Evolutionary conservation across 2,888 invertebrate species (phyloP).

Genomic region (Habroteleia sp.): DNA sequence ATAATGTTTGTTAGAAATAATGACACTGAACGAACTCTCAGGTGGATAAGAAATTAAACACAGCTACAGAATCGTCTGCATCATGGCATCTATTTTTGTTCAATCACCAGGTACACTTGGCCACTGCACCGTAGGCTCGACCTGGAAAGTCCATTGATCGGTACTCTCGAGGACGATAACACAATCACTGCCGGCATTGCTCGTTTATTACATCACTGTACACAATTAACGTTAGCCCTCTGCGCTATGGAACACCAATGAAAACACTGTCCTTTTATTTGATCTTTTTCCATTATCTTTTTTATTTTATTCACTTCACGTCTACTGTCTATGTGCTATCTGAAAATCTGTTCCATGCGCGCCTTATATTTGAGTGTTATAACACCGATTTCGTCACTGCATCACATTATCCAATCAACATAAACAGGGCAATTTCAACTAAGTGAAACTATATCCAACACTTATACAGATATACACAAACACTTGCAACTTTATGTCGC

Average conservation of each 20-base stretch:
- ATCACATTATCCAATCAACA: conserved; percentile 32
- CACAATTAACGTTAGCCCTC: conserved; percentile 71
- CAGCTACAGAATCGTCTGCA: conserved; percentile 72
- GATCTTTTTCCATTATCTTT: neutral
- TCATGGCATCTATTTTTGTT: conserved; percentile 79
- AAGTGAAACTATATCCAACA: conserved; percentile 49
- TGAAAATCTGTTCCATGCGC: conserved; percentile 8
- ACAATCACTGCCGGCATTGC: conserved; percentile 72
- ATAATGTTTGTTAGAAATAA: conserved; percentile 5
- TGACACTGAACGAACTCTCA: conserved; percentile 45
- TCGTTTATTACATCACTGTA: conserved; percentile 78
- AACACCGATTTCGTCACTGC: conserved; percentile 35
- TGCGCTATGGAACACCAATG: conserved; percentile 66
- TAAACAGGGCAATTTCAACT: conserved; percentile 19
- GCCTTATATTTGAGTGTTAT: conserved; percentile 8
- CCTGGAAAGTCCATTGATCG: conserved; percentile 63
- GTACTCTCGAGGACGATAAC: conserved; percentile 73
- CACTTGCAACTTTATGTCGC: conserved; percentile 72
- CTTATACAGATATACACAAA: conserved; percentile 68
- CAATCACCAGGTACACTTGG: conserved; percentile 79
- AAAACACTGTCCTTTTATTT: conserved; percentile 69
- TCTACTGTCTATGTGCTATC: neutral
- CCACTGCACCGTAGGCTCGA: conserved; percentile 78
- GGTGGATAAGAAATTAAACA: conserved; percentile 71
- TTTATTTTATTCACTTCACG: conserved; percentile 21